Conservation (phyloP, 2,888 invertebrate species). For the Zonitis immaculata region DNA sequence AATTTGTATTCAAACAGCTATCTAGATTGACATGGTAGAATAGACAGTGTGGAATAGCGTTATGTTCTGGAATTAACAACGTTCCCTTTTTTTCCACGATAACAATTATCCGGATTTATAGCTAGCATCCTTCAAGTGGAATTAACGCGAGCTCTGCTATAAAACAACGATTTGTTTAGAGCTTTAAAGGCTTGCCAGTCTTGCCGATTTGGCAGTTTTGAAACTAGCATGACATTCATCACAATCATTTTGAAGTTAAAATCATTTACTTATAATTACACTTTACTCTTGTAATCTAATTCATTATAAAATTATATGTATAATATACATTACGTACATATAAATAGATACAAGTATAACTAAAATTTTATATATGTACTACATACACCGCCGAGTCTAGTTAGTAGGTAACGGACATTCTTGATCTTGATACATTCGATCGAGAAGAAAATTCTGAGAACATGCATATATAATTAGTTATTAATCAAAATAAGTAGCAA, state of each 20-base stretch:
- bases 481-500: too few relatives aligned
- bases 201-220: constrained; percentile 31
- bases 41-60: constrained; percentile 16
- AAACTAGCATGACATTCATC: constrained; percentile 35
- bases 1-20: constrained; percentile 20
- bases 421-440: too few relatives aligned
- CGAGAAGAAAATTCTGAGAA: too few relatives aligned
- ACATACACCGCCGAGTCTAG: too few relatives aligned
- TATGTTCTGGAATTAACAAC: constrained; percentile 35
- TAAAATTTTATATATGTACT: too few relatives aligned
- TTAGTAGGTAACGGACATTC: too few relatives aligned
- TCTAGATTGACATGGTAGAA: constrained; percentile 19
- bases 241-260: constrained; percentile 29
- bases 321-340: too few relatives aligned
- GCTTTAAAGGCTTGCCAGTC: constrained; percentile 33
- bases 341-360: too few relatives aligned
- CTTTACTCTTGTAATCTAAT: too few relatives aligned
- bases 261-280: constrained; percentile 9
- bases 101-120: constrained; percentile 47
- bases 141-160: constrained; percentile 44
- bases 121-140: constrained; percentile 45
- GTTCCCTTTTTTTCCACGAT: constrained; percentile 39
- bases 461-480: too few relatives aligned
- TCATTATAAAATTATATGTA: too few relatives aligned
- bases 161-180: constrained; percentile 45